phyloP scores from a whole-genome alignment of 2,888 invertebrate genomes.

The Chirona hameri region DNA sequence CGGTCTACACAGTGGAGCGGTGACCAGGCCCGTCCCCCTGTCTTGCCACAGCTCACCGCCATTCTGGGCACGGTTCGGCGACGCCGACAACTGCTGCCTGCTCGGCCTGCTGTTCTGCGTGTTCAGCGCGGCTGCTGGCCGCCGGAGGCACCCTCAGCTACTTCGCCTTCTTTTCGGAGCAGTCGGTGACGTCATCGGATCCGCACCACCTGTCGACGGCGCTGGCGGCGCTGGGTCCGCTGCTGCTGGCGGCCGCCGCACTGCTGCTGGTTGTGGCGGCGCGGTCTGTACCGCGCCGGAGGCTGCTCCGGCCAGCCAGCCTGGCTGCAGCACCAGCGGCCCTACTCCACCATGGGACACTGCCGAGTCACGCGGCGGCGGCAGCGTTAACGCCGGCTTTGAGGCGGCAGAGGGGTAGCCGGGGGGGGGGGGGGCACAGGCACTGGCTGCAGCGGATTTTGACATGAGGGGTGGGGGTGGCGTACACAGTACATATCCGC shows the following conservation, averaged over 20 bases:
- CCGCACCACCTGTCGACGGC: constrained; percentile 11
- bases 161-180: constrained; percentile 24
- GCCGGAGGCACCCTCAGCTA: constrained; percentile 8
- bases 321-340: constrained; percentile 2
- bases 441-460: too few species aligned
- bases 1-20: too few species aligned
- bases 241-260: neutral
- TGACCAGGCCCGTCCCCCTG: too few species aligned
- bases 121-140: neutral
- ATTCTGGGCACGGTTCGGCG: neutral
- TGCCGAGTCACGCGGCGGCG: neutral
- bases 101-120: neutral
- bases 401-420: neutral
- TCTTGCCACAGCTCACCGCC: neutral
- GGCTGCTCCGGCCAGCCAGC: neutral
- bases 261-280: neutral
- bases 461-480: too few species aligned
- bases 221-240: constrained; percentile 13
- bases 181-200: neutral
- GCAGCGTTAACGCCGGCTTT: neutral
- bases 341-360: neutral
- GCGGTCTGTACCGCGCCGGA: neutral
- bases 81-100: constrained; percentile 13
- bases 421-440: too few species aligned
- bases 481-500: too few species aligned